Base-by-base conservation (phyloP, 2,888 invertebrate species). In the Andrena hattorfiana region DNA sequence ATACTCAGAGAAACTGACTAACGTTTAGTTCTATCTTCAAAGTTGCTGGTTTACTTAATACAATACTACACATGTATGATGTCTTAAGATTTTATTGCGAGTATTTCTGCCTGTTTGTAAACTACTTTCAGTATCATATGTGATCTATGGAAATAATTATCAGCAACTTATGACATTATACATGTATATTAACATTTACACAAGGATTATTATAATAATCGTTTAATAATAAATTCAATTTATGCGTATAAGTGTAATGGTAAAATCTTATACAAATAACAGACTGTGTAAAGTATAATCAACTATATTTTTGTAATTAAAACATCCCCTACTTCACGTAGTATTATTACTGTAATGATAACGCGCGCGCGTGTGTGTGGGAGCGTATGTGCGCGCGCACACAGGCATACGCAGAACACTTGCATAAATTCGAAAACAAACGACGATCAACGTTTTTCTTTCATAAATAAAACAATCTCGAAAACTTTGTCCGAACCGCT, bases 1-100 rank as follows among this genome's bases (percentile, higher is more conserved):
- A 86, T 96, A 96, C 90, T 95, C 96, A 90, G 96, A 96, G 86
- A 95, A 94, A 90, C 92, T 95, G 35, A 87, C 91, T 20, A 90
- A 83, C 76, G 79, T 81, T 30, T 81, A 76, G 42, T 56, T 30
- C 32, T 70, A 26, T 64, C 54, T 76, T 67, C 64, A 26, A 4
- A 60, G 32, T 70, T 72, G 56, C 28, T 59, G 64, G 10, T 77
- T 35, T 54, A 62, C 28, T 70, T 59, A 28, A 60, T 70, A 77
- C 20, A 49, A 13, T 60, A 30, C 26, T 56, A 76, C 13, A 30
- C 59, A 64, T 70, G 59, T 51, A 70, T 66, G 51, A 77, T 77
- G 64, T 56, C 51, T 62, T 64, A n/a, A 80, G 63, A 74, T 13
- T 26, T 69, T 30, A 4, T 26, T 63, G n/a, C 20, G 49, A 70